These are phyloP conservation scores for Dryococelus australis DNA, from an alignment of 2,888 invertebrate species.

Conservation along the genomic window DNA sequence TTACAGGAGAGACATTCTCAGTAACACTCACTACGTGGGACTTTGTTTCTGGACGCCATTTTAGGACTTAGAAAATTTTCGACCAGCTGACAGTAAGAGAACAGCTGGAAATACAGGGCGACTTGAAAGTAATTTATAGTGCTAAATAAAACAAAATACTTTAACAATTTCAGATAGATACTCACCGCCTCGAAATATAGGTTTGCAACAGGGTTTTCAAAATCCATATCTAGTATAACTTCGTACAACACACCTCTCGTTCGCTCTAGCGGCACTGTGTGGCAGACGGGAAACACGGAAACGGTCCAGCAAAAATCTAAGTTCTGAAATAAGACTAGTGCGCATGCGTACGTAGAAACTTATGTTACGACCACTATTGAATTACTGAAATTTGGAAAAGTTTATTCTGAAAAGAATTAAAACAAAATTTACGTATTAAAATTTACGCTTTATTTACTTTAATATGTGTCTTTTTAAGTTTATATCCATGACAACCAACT, in stretches of 20 bases:
- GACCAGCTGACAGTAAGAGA: constrained; percentile 26
- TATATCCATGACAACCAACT: not conserved
- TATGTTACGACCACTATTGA: constrained; percentile 39
- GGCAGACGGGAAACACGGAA: constrained; percentile 48
- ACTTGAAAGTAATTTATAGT: not conserved
- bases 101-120: not conserved
- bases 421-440: not conserved
- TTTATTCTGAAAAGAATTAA: not conserved
- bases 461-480: not conserved
- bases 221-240: constrained; percentile 54
- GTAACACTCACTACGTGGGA: constrained; percentile 59
- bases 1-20: not conserved
- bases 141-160: not conserved
- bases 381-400: not conserved
- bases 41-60: constrained; percentile 83
- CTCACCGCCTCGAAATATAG: constrained; percentile 55
- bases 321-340: constrained; percentile 65
- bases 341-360: constrained; percentile 65
- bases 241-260: not conserved
- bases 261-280: constrained; percentile 34
- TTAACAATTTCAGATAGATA: constrained; percentile 42
- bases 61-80: constrained; percentile 82
- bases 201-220: constrained; percentile 53
- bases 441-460: not conserved
- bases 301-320: constrained; percentile 58